phyloP scores from a whole-genome alignment of 2,888 invertebrate genomes.

The Spicauda simplicius region DNA sequence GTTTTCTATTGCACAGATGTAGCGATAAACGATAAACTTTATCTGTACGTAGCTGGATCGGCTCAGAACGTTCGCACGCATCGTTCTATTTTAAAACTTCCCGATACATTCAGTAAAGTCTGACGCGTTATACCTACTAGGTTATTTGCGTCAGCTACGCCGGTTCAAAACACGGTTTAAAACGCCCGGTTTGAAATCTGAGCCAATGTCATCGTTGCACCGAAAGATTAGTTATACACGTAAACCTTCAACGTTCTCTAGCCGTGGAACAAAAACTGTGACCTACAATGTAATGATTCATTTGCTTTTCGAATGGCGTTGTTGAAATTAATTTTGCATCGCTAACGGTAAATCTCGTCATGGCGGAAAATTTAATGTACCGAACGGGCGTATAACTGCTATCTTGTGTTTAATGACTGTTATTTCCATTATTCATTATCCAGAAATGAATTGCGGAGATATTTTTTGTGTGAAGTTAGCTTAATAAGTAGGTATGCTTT shows the following conservation, averaged over 20 bases:
- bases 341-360: constrained; percentile 36
- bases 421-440: constrained; percentile 31
- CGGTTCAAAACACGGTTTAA: constrained; percentile 38
- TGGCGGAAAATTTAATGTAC: constrained; percentile 34
- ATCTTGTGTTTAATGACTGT: constrained; percentile 31
- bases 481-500: constrained; percentile 1
- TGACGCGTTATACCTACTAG: constrained; percentile 51
- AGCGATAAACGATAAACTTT: constrained; percentile 55
- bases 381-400: constrained; percentile 31
- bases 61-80: constrained; percentile 49
- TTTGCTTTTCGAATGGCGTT: constrained; percentile 28
- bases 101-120: constrained; percentile 60
- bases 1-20: constrained; percentile 39
- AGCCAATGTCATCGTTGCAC: constrained; percentile 41
- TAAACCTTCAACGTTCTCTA: constrained; percentile 59
- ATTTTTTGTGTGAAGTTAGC: neutral
- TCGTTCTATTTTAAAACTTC: constrained; percentile 68
- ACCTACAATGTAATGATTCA: constrained; percentile 53
- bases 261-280: constrained; percentile 50
- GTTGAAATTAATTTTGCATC: constrained; percentile 37
- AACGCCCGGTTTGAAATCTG: constrained; percentile 32
- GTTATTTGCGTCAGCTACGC: constrained; percentile 67
- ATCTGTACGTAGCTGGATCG: constrained; percentile 52
- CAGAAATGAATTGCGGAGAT: constrained; percentile 23
- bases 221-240: constrained; percentile 44